Conservation (phyloP, 2,113 vertebrate species). For the Varanus komodoensis region DNA sequence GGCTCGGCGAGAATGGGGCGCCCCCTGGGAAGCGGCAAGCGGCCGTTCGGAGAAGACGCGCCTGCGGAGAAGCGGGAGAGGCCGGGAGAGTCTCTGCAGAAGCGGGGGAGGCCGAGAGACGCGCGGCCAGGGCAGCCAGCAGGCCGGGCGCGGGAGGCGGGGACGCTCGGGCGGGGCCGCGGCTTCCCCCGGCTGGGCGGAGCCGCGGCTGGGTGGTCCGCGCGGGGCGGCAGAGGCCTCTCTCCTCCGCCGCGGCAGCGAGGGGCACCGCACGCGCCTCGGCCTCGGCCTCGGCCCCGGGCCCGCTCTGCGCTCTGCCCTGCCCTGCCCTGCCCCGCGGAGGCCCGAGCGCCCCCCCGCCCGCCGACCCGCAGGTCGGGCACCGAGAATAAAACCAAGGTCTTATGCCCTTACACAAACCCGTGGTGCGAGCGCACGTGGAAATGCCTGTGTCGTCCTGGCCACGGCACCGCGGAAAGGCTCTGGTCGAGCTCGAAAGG, state of each 20-base stretch:
- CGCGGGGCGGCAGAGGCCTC: not conserved
- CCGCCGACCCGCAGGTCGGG: not conserved
- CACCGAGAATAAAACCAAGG: no score
- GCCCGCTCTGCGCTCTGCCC: not conserved
- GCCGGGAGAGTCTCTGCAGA: not conserved
- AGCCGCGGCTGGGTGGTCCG: not conserved
- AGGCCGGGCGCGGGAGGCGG: not conserved
- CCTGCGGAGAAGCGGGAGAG: constrained; percentile 21
- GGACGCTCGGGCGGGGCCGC: not conserved
- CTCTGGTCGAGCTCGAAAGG: not conserved
- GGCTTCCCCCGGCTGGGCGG: not conserved
- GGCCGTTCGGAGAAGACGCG: constrained; percentile 28
- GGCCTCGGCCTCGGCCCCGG: not conserved
- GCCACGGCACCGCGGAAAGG: not conserved
- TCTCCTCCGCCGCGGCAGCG: not conserved
- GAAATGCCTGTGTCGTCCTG: no score
- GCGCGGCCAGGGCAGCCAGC: not conserved
- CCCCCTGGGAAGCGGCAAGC: constrained; percentile 1
- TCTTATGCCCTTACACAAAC: no score
- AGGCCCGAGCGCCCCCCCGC: no score
- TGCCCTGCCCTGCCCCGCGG: not conserved
- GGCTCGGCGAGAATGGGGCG: not conserved
- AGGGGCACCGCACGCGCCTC: not conserved
- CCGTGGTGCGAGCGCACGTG: no score
- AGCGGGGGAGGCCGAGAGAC: not conserved